Evolutionary conservation across 2,113 vertebrate species (phyloP).

Genomic region (Lethenteron camtschaticum): DNA sequence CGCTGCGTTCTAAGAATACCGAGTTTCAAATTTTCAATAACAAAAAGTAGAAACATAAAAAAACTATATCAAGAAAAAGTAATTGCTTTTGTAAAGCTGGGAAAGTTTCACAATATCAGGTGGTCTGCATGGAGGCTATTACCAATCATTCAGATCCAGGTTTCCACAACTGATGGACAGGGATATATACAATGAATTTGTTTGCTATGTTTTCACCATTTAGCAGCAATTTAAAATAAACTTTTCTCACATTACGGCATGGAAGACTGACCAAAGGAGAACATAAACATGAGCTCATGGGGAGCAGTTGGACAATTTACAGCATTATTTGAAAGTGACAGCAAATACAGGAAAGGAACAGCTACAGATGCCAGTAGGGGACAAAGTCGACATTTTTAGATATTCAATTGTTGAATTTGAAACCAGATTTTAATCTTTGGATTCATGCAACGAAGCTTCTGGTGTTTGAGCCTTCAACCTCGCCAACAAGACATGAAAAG

Average conservation of each 20-base stretch:
- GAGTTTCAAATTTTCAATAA: slow-evolving; percentile 8
- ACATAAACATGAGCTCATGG: neutral
- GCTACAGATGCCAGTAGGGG: neutral
- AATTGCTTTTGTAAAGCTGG: slow-evolving; percentile 10
- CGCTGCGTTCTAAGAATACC: slow-evolving; percentile 5
- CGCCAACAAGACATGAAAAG: neutral
- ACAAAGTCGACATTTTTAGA: slow-evolving; percentile 1
- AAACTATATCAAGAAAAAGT: slow-evolving; percentile 10
- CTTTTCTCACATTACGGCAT: neutral
- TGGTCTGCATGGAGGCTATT: slow-evolving; percentile 11
- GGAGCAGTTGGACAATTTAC: neutral
- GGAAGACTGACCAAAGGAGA: neutral
- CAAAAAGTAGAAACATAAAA: slow-evolving; percentile 7
- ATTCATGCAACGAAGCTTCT: neutral
- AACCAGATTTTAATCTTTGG: neutral
- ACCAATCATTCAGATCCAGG: neutral
- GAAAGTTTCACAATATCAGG: slow-evolving; percentile 11
- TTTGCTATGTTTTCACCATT: neutral
- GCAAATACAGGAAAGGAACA: neutral
- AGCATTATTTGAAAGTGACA: neutral
- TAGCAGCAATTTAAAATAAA: neutral
- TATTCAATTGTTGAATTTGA: neutral
- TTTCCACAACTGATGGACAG: neutral
- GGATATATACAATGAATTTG: neutral
- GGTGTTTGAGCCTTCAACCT: neutral